These are phyloP conservation scores for Macroglossus sobrinus DNA, from an alignment of 2,113 vertebrate species.

Conservation along the genomic window DNA sequence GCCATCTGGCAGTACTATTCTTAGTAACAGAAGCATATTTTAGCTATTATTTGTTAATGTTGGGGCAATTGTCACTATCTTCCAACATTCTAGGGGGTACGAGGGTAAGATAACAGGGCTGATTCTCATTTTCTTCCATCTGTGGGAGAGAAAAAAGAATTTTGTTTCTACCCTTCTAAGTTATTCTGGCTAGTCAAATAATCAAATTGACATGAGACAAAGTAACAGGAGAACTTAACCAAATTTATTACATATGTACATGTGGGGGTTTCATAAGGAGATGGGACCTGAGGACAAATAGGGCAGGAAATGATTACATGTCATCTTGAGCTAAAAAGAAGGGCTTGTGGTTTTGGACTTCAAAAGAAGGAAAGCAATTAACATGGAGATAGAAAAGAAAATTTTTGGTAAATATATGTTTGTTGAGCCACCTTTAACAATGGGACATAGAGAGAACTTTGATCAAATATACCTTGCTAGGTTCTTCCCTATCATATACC, in stretches of 20 bases:
- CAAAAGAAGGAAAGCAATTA: background rate
- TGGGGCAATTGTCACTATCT: background rate
- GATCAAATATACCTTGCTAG: background rate
- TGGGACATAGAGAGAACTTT: background rate
- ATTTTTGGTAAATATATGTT: background rate
- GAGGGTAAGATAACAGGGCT: background rate
- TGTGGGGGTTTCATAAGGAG: background rate
- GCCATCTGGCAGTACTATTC: constrained; percentile 3
- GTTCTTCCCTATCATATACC: background rate
- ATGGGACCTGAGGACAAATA: background rate
- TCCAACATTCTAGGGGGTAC: background rate
- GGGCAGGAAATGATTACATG: too few relatives aligned
- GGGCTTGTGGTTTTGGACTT: background rate
- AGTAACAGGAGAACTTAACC: background rate
- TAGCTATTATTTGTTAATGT: background rate
- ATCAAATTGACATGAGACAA: background rate
- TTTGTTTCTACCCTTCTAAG: background rate
- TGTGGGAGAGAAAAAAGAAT: background rate
- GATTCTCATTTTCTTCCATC: background rate
- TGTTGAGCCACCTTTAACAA: background rate
- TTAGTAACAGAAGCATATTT: background rate
- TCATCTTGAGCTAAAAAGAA: background rate
- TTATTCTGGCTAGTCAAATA: background rate
- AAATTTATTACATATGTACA: background rate
- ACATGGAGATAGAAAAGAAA: background rate